Base-by-base conservation (phyloP, 1,140 invertebrate genomes). In the Batillaria attramentaria region DNA sequence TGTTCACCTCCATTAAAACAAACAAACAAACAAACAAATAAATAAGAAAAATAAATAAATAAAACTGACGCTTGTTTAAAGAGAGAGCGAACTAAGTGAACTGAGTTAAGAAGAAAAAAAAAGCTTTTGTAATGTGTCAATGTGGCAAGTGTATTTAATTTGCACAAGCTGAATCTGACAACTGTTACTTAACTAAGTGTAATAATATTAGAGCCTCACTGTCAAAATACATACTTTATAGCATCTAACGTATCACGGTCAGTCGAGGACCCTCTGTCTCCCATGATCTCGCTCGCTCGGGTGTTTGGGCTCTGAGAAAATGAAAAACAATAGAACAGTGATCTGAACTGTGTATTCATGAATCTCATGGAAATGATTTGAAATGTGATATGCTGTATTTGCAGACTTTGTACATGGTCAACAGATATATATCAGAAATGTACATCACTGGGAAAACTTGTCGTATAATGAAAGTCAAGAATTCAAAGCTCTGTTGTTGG, bases 141-240 rank as follows among this genome's bases (percentile, higher is more conserved):
- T 77, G 3, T 31, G 1, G 4, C 28, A 65, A 18, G 28, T 37
- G 28, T 24, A n/a, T 65, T 28, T 31, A 66, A 20, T 41, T 18
- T 24, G 50, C 62, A 66, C 20, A 35, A 24, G n/a, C 3, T 28
- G 3, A 24, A 65, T 65, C 2, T 41, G 33, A 31, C 4, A n/a
- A 13, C 5, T 75, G 8, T 60, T 57, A 65, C 43, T 18, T 78
- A 78, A 74, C 62, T 76, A 1, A 54, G 39, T 62, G 62, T 79
- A 72, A 65, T 39, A 35, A 57, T 73, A 39, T 46, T 65, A 35
- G 3, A 33, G 24, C 8, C n/a, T n/a, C n/a, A n/a, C n/a, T n/a
- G n/a, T n/a, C n/a, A n/a, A 42, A 41, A n/a, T 20, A 79, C 81
- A 33, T 80, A 82, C 84, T 83, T 79, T 24, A 83, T 83, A 33